Conservation (phyloP, 2,797 vertebrate species). For the Myoxocephalus aenaeus region DNA sequence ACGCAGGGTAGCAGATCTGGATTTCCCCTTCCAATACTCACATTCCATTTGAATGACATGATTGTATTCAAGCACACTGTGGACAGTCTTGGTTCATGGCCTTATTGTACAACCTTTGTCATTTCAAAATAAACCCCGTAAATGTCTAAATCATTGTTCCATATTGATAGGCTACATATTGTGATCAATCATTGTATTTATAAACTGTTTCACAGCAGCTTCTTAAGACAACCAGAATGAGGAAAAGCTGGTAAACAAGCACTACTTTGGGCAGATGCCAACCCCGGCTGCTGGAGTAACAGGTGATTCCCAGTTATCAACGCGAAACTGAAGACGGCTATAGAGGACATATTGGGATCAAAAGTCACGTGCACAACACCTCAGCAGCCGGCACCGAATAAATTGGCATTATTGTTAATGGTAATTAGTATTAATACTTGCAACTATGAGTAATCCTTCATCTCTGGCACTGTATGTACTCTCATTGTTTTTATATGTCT, state of each 20-base stretch:
- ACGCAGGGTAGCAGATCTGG: accelerated
- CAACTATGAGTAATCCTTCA: not conserved
- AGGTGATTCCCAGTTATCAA: constrained; percentile 8
- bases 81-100: not conserved
- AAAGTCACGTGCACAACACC: not conserved
- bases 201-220: not conserved
- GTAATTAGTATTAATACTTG: too few species aligned
- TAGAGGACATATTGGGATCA: too few species aligned
- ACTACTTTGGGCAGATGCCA: not conserved
- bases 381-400: not conserved
- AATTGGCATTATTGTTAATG: too few species aligned
- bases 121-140: not conserved
- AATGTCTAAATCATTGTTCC: too few species aligned
- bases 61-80: not conserved
- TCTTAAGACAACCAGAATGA: not conserved
- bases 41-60: not conserved
- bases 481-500: not conserved
- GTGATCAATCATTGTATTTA: too few species aligned
- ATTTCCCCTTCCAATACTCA: not conserved
- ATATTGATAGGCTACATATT: too few species aligned
- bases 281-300: not conserved
- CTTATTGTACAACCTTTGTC: not conserved
- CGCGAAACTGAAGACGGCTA: too few species aligned
- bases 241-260: not conserved
- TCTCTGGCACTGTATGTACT: not conserved